Evolutionary conservation across 2,797 vertebrate genomes (phyloP).

Genomic region (Gadopsis marmoratus): DNA sequence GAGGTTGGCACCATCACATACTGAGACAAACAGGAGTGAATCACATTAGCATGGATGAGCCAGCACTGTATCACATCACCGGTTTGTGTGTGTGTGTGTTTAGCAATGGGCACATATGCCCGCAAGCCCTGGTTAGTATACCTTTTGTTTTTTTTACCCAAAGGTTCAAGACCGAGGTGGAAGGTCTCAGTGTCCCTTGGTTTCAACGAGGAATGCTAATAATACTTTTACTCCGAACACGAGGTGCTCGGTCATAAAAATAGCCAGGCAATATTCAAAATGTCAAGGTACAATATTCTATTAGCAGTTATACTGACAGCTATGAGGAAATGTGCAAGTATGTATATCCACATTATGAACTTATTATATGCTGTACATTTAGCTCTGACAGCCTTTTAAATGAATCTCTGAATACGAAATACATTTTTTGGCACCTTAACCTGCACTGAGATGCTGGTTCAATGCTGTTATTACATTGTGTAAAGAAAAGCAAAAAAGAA

Average conservation of each 20-base stretch:
- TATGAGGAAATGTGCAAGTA: neutral
- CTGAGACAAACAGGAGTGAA: constrained; percentile 44
- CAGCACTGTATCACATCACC: constrained; percentile 7
- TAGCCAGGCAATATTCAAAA: constrained; percentile 17
- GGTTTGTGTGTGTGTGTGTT: constrained; percentile 1
- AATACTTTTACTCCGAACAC: neutral
- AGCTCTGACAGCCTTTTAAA: neutral
- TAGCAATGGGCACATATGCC: neutral
- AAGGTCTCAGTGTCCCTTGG: neutral
- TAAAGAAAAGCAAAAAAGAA: neutral
- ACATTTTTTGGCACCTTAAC: neutral
- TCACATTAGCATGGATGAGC: constrained; percentile 50
- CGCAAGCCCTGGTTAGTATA: neutral
- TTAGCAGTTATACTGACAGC: constrained; percentile 16
- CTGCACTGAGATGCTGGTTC: neutral
- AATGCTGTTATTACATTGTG: neutral
- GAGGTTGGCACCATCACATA: constrained; percentile 20
- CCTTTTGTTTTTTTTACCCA: neutral
- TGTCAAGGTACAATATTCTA: constrained; percentile 24
- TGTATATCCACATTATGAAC: neutral
- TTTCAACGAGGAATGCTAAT: constrained; percentile 19
- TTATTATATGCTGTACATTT: neutral
- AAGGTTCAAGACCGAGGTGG: neutral
- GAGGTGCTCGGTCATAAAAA: neutral
- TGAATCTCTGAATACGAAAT: neutral